Base-by-base conservation (phyloP, 2,888 invertebrate genomes). In the Eucera pruinosa region DNA sequence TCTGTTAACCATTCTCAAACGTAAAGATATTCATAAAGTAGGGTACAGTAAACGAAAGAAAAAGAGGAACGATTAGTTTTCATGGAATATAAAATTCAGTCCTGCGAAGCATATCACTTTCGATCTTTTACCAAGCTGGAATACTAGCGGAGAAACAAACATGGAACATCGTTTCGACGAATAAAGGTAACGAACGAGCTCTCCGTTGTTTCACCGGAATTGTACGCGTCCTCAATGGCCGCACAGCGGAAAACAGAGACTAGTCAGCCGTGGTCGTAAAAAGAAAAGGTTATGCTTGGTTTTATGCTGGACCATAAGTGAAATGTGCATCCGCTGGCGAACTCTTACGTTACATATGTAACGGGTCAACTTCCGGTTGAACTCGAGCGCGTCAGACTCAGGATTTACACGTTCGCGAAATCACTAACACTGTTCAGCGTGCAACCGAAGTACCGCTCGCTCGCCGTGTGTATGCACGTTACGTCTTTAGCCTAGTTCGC, bases 261-360 rank as follows among this genome's bases (percentile, higher is more conserved):
- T 30, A 15, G 50, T 33, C 52, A 20, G 20, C 36, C 7, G 36
- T 25, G 47, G 30, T 41, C 68, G 70, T 85, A 83, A 82, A 80
- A 85, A 83, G 66, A 33, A 65, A 60, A 70, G 66, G 54, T 57
- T 72, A 45, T 50, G 67, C 36, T 57, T 45, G 62, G 78, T 79
- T 85, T 86, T 82, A 83, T 68, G 79, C 72, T 41, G 72, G 57
- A 69, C 77, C 79, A 81, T 85, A 87, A 87, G 87, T 83, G 86
- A 86, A 85, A 87, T 76, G 83, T 77, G 85, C 85, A 80, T 74
- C 80, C 78, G 72, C 78, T 57, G 62, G 70, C 79, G n/a, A 77
- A 64, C 74, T 77, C 73, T 64, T 62, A 78, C 69, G 82, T 84
- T 87, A 85, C 86, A 78, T 86, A 82, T 85, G 82, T 81, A 87